These are phyloP conservation scores for Albula glossodonta DNA, from an alignment of 2,113 vertebrate genomes.

Conservation along the genomic window DNA sequence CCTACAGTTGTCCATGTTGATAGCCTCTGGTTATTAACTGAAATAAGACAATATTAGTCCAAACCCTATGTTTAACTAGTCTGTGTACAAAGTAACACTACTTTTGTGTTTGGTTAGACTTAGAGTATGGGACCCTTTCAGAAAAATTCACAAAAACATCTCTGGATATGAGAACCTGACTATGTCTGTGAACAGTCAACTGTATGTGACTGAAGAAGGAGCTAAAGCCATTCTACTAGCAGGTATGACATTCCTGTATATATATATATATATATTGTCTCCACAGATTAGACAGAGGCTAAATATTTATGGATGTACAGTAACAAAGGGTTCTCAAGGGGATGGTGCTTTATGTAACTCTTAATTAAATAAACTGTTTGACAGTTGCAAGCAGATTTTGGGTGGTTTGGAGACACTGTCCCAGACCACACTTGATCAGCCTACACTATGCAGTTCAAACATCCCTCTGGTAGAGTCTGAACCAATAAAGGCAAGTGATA, in stretches of 20 bases:
- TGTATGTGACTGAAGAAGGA: constrained; percentile 57
- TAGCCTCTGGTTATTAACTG: background rate
- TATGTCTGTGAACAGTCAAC: constrained; percentile 47
- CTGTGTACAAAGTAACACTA: background rate
- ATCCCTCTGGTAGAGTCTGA: no score
- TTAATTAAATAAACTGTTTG: no score
- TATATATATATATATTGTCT: no score
- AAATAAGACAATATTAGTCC: background rate
- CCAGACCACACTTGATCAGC: no score
- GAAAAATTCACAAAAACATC: constrained; percentile 51
- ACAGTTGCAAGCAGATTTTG: no score
- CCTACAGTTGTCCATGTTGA: background rate
- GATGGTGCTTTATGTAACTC: no score
- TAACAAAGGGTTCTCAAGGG: no score
- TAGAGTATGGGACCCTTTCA: constrained; percentile 64
- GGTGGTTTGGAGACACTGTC: no score
- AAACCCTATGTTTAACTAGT: background rate
- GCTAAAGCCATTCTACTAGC: constrained; percentile 57
- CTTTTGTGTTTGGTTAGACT: constrained; percentile 40
- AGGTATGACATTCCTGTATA: constrained; percentile 48
- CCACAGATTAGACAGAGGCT: no score
- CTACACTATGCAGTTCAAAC: no score
- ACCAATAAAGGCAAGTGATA: no score
- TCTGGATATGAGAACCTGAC: constrained; percentile 52
- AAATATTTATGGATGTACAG: no score